Percentiles rank a stretch among this genome's conserved stretches.
Evolutionary conservation across 2,113 vertebrate species (phyloP).

Genomic region (Coptodon rendalli): DNA sequence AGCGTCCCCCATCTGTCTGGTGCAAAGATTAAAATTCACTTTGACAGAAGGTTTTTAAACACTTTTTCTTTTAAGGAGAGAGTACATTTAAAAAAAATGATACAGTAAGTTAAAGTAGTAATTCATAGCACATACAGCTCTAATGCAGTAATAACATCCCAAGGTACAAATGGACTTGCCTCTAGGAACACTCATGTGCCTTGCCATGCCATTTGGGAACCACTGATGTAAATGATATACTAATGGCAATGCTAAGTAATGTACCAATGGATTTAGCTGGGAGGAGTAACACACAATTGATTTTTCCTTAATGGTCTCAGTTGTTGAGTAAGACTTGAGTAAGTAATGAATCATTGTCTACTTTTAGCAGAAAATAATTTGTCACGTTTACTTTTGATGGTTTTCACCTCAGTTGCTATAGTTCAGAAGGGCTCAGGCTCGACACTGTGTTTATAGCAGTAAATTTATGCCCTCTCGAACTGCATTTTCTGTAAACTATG

Average conservation of each 20-base stretch:
- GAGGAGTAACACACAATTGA: background rate
- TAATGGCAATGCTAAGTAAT: background rate
- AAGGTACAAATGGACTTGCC: background rate
- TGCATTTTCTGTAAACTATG: background rate
- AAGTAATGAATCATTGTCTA: background rate
- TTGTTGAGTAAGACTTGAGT: background rate
- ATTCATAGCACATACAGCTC: background rate
- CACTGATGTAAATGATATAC: background rate
- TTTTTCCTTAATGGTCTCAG: background rate
- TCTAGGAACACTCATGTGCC: background rate
- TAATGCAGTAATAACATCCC: background rate
- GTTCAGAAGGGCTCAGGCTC: background rate
- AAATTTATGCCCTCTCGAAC: background rate
- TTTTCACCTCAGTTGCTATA: background rate
- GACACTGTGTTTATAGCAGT: background rate
- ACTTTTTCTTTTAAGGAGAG: background rate
- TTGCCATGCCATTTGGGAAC: background rate
- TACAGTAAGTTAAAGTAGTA: background rate
- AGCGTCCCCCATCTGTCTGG: background rate
- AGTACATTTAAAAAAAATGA: background rate
- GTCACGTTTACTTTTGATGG: background rate
- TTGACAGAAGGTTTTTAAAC: background rate
- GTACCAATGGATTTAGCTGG: background rate
- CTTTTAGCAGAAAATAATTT: background rate
- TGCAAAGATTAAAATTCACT: background rate